These are phyloP conservation scores for Hycleus cichorii DNA, from an alignment of 1,140 invertebrate genomes.

Conservation along the genomic window DNA sequence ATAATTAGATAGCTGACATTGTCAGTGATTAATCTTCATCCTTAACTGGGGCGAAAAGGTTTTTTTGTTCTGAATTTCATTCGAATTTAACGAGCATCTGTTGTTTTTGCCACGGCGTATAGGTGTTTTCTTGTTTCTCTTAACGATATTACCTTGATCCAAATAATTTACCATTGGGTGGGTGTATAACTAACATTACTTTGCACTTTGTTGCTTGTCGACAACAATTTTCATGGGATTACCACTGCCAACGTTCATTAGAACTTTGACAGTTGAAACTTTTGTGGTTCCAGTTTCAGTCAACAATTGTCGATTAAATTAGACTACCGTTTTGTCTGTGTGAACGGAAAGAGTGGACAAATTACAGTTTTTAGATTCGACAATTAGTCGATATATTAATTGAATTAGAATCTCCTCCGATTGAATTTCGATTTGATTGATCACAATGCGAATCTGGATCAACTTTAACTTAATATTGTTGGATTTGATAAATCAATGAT, in stretches of 20 bases:
- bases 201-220: conserved; percentile 9
- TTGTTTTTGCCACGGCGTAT: too few relatives aligned
- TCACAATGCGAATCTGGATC: neutral
- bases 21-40: too few relatives aligned
- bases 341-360: neutral
- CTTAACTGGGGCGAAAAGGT: too few relatives aligned
- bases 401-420: neutral
- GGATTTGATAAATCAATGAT: conserved; percentile 9
- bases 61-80: too few relatives aligned
- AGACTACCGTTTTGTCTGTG: too few relatives aligned
- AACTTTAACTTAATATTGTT: neutral
- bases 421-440: neutral
- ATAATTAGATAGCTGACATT: too few relatives aligned
- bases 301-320: conserved; percentile 5
- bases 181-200: neutral
- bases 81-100: too few relatives aligned
- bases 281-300: conserved; percentile 5
- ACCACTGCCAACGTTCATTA: conserved; percentile 4
- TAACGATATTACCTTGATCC: too few relatives aligned
- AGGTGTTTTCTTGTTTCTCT: too few relatives aligned
- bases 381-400: too few relatives aligned
- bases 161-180: neutral
- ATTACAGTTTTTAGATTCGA: neutral
- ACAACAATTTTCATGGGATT: conserved; percentile 4
- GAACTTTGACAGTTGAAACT: conserved; percentile 11